These are phyloP conservation scores for Zhuqinia jingwanae DNA, from an alignment of 2,888 invertebrate genomes.

Conservation along the genomic window DNA sequence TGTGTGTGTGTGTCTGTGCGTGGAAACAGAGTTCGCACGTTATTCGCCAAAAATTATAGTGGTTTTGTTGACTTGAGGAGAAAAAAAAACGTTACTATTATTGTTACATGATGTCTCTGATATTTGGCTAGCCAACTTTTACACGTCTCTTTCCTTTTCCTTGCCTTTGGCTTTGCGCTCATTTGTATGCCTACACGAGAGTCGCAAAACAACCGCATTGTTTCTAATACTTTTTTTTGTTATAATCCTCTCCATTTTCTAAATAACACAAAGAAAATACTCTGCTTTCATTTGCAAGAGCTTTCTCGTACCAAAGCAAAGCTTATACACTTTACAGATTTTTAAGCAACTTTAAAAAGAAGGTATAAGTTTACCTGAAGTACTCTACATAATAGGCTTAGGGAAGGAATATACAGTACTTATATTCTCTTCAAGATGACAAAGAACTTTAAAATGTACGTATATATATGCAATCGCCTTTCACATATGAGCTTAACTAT, in stretches of 20 bases:
- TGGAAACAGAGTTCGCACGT: not conserved
- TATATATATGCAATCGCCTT: too few species aligned
- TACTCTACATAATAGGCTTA: not conserved
- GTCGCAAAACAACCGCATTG: not conserved
- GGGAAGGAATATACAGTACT: too few species aligned
- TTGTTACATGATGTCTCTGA: slow-evolving; percentile 56
- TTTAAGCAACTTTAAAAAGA: slow-evolving; percentile 23
- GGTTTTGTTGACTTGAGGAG: slow-evolving; percentile 40
- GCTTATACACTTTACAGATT: slow-evolving; percentile 23
- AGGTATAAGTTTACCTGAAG: slow-evolving; percentile 18
- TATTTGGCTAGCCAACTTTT: slow-evolving; percentile 55
- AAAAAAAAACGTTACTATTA: slow-evolving; percentile 48
- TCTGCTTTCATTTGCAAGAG: slow-evolving; percentile 4
- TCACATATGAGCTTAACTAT: not conserved
- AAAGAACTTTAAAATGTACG: too few species aligned
- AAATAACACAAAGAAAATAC: not conserved
- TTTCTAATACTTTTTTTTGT: slow-evolving; percentile 32
- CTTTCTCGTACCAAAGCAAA: slow-evolving; percentile 5
- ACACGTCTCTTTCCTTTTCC: slow-evolving; percentile 1
- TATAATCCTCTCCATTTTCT: slow-evolving; percentile 11
- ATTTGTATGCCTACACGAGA: not conserved
- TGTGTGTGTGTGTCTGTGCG: slow-evolving; percentile 1
- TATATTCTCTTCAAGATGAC: too few species aligned
- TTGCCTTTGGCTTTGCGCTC: slow-evolving; percentile 34
- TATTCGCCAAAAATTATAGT: slow-evolving; percentile 34